Evolutionary conservation across 2,113 vertebrate genomes (phyloP), one percentile per base, ranked within the genome.

Genomic region (Menidia beryllina): DNA sequence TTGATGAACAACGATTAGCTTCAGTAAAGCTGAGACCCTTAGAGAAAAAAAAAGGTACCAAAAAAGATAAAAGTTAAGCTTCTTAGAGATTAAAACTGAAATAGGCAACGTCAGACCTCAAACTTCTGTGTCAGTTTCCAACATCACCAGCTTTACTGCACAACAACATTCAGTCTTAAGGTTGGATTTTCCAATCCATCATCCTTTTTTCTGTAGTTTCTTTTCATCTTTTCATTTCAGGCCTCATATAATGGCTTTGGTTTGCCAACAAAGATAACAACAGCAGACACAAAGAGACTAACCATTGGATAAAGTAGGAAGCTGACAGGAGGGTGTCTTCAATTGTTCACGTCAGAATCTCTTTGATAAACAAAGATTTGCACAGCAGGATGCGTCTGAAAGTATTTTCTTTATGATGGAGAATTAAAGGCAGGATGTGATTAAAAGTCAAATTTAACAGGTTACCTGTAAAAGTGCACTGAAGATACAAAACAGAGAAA

Each of bases 71-170:
- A 75, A 56, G 50, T 69, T 36, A 27, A 65, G 57, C 57, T 81
- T 69, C 49, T 25, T 26, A 75, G 68, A 79, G 75, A 72, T 85
- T 70, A 70, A 14, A 59, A 9, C 51, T 53, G 36, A 51, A 58
- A 79, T 47, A 27, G 67, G 59, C 66, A 70, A 76, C 71, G 4
- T 77, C 69, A 77, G 47, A 82, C 74, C 69, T 90, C 69, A 63
- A 45, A 34, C 76, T 59, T 72, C 52, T n/a, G 30, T 69, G 58
- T 69, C 23, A 79, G 67, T 72, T 57, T 52, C 14, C 73, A 61
- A 17, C 24, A 27, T 77, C 79, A 83, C 88, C 85, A 86, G 86
- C 88, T 66, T n/a, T 24, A 62, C n/a, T n/a, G 3, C 48, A 36
- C 23, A 23, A 53, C 23, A 70, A 47, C 66, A 53, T 62, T 53